Evolutionary conservation across 2,797 vertebrate genomes (phyloP).

Genomic region (Lacerta viridis): DNA sequence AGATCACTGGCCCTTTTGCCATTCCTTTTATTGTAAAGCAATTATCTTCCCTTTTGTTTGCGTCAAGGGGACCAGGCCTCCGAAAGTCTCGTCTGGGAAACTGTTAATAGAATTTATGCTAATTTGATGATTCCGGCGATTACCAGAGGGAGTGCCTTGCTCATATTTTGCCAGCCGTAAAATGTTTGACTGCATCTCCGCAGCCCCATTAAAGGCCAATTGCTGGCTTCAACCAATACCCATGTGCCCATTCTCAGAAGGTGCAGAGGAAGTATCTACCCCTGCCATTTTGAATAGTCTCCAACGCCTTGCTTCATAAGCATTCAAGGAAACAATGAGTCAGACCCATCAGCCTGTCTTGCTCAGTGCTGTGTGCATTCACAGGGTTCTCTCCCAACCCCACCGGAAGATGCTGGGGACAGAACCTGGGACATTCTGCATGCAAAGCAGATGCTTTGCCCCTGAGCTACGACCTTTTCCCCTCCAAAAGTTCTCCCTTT

Average conservation of each 20-base stretch:
- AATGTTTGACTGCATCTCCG: slow-evolving; percentile 59
- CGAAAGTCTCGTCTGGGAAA: slow-evolving; percentile 70
- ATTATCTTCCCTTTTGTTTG: slow-evolving; percentile 77
- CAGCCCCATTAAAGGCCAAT: slow-evolving; percentile 17
- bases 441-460: no score
- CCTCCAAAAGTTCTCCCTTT: no score
- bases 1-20: slow-evolving; percentile 55
- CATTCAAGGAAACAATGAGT: no score
- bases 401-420: no score
- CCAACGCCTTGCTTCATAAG: background rate
- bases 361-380: no score
- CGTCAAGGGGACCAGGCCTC: slow-evolving; percentile 62
- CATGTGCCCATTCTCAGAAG: background rate
- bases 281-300: background rate
- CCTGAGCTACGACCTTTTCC: no score
- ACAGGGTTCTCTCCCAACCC: no score
- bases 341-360: no score
- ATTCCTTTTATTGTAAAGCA: slow-evolving; percentile 69
- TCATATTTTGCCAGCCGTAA: slow-evolving; percentile 68
- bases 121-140: slow-evolving; percentile 73
- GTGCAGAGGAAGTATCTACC: background rate
- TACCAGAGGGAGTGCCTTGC: slow-evolving; percentile 69
- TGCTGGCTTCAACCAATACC: slow-evolving; percentile 13
- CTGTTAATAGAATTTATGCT: slow-evolving; percentile 78
- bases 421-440: no score